These are phyloP conservation scores for Atta colombica DNA, from an alignment of 1,140 invertebrate genomes.

Conservation along the genomic window DNA sequence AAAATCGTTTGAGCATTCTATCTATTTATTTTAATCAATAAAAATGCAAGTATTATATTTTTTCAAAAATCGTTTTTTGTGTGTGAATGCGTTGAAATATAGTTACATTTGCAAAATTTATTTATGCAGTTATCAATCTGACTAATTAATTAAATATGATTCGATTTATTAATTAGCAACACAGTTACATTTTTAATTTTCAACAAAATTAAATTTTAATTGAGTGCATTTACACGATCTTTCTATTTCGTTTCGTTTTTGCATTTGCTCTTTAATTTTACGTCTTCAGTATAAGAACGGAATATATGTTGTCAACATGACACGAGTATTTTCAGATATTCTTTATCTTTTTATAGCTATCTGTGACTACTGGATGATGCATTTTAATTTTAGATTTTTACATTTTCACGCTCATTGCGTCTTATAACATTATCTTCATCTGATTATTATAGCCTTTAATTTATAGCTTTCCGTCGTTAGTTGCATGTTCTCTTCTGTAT, in stretches of 20 bases:
- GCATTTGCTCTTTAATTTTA: neutral
- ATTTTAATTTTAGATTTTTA: slow-evolving; percentile 18
- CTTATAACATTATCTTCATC: neutral
- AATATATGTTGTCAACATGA: neutral
- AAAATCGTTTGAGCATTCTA: too few species aligned
- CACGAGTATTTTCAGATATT: neutral
- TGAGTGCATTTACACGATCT: neutral
- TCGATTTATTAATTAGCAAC: neutral
- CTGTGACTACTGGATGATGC: neutral
- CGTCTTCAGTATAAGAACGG: neutral
- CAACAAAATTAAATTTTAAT: neutral
- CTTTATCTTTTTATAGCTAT: neutral
- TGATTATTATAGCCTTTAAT: slow-evolving; percentile 14
- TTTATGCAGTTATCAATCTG: neutral
- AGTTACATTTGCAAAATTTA: neutral
- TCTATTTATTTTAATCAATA: too few species aligned
- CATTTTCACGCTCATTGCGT: neutral
- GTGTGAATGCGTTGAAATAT: neutral
- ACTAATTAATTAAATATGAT: neutral
- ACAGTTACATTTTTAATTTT: neutral
- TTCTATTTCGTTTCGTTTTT: neutral
- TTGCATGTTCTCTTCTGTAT: slow-evolving; percentile 8
- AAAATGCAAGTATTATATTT: too few species aligned
- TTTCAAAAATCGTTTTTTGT: too few species aligned
- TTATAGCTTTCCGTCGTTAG: neutral